Conservation (phyloP, 1,140 invertebrate genomes). For the Drosophila littoralis region DNA sequence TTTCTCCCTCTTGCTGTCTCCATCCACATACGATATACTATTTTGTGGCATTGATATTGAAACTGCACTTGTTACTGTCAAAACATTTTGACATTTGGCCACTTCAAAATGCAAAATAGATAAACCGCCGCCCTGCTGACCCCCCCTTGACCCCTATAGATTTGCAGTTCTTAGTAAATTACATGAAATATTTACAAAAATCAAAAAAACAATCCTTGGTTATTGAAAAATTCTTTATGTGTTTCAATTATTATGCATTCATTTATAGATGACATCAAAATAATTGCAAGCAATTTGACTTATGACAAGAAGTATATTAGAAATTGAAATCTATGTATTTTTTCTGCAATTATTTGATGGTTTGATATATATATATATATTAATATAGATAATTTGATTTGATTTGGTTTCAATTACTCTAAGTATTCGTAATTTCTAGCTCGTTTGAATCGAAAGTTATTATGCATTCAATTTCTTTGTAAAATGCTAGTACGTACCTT, state of each 20-base stretch:
- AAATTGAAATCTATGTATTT: background rate
- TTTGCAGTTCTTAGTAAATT: slow-evolving; percentile 68
- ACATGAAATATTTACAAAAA: slow-evolving; percentile 65
- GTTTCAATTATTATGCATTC: slow-evolving; percentile 48
- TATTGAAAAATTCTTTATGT: slow-evolving; percentile 68
- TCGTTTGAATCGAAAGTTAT: slow-evolving; percentile 70
- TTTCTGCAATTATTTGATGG: slow-evolving; percentile 64
- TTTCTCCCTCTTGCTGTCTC: background rate
- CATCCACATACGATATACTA: background rate
- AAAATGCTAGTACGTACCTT: slow-evolving; percentile 49
- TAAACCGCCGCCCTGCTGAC: slow-evolving; percentile 8
- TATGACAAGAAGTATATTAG: slow-evolving; percentile 31
- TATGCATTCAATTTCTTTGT: slow-evolving; percentile 71
- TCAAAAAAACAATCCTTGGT: slow-evolving; percentile 18
- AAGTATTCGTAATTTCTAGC: slow-evolving; percentile 69
- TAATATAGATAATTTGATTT: slow-evolving; percentile 24
- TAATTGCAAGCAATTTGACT: slow-evolving; percentile 56
- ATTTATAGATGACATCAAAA: slow-evolving; percentile 45
- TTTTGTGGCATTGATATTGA: slow-evolving; percentile 66
- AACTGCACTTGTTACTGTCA: slow-evolving; percentile 64
- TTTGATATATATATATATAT: slow-evolving; percentile 7
- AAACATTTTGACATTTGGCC: slow-evolving; percentile 51
- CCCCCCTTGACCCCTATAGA: slow-evolving; percentile 24
- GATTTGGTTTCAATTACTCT: slow-evolving; percentile 27
- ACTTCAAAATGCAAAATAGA: slow-evolving; percentile 52